These are phyloP conservation scores for Apis laboriosa DNA, from an alignment of 1,140 invertebrate species.

Conservation along the genomic window DNA sequence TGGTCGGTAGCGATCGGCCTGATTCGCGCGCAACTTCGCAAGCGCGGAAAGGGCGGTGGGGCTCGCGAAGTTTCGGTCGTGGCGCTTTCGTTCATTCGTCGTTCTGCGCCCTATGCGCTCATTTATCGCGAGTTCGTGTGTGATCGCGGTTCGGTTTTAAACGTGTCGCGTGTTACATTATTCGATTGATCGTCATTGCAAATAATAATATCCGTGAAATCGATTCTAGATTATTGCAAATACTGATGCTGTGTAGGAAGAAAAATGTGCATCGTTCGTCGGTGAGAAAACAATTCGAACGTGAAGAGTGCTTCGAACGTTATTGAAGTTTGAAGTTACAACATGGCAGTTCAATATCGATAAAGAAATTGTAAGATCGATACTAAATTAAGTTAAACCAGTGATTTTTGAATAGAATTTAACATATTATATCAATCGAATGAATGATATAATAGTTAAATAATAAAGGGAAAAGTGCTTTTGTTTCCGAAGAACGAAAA, in stretches of 20 bases:
- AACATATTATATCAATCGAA: background rate
- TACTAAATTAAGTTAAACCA: background rate
- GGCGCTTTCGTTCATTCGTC: conserved; percentile 72
- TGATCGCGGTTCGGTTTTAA: conserved; percentile 12
- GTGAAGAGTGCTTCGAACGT: conserved; percentile 10
- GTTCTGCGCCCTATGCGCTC: conserved; percentile 67
- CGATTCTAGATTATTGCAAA: background rate
- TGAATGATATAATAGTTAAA: background rate
- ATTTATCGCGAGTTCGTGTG: conserved; percentile 24
- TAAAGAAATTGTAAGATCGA: background rate
- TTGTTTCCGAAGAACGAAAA: background rate
- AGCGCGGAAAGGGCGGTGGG: conserved; percentile 65
- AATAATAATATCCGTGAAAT: background rate
- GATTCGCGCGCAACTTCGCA: conserved; percentile 56
- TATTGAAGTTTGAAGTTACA: background rate
- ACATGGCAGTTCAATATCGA: background rate
- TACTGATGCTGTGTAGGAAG: background rate
- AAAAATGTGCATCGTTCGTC: background rate
- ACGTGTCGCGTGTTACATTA: conserved; percentile 5
- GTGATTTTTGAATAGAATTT: background rate
- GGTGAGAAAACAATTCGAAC: background rate
- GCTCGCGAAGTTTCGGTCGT: conserved; percentile 66
- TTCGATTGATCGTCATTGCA: background rate
- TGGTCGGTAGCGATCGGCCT: conserved; percentile 53
- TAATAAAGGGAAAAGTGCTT: background rate